Base-by-base conservation (phyloP, 2,113 vertebrate species). In the Silurus asotus region DNA sequence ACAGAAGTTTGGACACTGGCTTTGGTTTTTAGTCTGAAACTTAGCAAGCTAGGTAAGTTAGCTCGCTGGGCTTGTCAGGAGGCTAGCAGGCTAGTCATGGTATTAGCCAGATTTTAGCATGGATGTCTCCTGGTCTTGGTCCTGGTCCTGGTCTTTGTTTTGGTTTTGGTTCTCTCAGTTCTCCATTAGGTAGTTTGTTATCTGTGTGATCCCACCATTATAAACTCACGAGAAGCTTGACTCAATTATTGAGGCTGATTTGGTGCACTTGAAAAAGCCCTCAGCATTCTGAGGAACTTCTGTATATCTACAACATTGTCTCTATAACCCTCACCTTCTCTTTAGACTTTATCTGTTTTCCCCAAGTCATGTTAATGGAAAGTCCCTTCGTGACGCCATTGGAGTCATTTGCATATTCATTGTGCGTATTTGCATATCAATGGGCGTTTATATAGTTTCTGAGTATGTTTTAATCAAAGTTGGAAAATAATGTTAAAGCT, bases 1-100 rank as follows among this genome's bases (percentile, higher is more conserved):
- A 59, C 53, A 69, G 0, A 25, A n/a, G 15, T 19, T 17, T 6
- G 8, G 7, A 0, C 8, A 51, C 5, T 55, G 74, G 78, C 55
- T 51, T 56, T 14, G 20, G 1, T 23, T 10, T 80, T 55, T 59
- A 55, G 25, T 65, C 15, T 9, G 37, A 10, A 48, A 70, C 28
- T 55, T 59, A 51, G 56, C 65, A 59, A 28, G 84, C 84, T 70
- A 62, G 49, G 51, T 55, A 53, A 80, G 77, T 61, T 86, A 86
- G 53, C 83, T 8, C 17, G 72, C 74, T 72, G 37, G 64, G 62
- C 8, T 76, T 25, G 56, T 61, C 58, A 77, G 58, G 45, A 58
- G 64, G n/a, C 56, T 70, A 19, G 20, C 55, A 78, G 55, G 55
- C n/a, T 78, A 17, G 14, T 76, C 74, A 76, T 53, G 74, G 49